A percentile compares a stretch with the other conserved stretches of the same genome.
Conservation (phyloP, 2,797 vertebrate genomes). For the Mico argentatus region DNA sequence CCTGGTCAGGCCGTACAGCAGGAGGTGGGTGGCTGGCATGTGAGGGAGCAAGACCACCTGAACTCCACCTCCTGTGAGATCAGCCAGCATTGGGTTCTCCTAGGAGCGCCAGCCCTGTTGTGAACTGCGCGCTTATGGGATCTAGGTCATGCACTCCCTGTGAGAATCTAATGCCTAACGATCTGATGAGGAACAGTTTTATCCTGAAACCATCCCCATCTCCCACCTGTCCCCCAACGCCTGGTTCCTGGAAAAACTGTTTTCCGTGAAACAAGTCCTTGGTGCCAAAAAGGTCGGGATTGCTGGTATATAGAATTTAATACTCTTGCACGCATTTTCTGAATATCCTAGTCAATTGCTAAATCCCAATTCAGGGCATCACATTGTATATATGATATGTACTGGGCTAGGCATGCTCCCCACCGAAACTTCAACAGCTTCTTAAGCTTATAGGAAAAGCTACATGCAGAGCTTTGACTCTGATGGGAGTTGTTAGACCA, state of each 20-base stretch:
- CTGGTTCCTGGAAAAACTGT: neutral
- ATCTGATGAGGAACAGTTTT: neutral
- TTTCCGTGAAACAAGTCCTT: neutral
- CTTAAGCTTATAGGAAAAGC: neutral
- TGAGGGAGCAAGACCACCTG: neutral
- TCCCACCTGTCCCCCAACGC: too few species aligned
- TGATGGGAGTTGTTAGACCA: neutral
- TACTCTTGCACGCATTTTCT: accelerated
- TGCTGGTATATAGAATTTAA: neutral
- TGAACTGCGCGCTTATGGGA: too few species aligned
- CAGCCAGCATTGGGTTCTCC: neutral
- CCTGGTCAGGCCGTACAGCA: neutral
- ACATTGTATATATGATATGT: accelerated
- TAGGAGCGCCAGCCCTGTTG: too few species aligned
- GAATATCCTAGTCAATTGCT: too few species aligned
- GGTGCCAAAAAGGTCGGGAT: neutral
- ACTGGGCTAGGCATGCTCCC: accelerated
- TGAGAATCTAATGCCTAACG: neutral
- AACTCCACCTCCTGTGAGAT: neutral
- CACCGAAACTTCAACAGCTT: neutral
- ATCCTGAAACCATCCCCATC: neutral
- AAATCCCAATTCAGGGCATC: neutral
- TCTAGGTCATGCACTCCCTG: neutral
- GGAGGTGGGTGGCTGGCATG: neutral
- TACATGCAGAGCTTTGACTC: accelerated